Evolutionary conservation across 2,888 invertebrate genomes (phyloP).

Genomic region (Seira sanloemensis): DNA sequence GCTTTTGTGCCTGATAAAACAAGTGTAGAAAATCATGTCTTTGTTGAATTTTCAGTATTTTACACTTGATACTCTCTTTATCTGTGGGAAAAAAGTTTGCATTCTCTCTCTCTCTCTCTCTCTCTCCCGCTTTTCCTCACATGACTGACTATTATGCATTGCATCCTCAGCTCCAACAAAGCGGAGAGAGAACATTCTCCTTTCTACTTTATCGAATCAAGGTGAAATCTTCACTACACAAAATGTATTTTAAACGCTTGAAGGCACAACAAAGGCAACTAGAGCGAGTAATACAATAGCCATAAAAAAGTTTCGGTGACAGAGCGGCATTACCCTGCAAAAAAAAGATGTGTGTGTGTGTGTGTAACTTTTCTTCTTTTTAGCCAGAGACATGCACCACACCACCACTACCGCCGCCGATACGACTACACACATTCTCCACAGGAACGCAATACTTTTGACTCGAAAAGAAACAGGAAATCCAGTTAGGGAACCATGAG

Average conservation of each 20-base stretch:
- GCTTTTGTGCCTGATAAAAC: background rate
- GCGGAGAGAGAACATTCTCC: background rate
- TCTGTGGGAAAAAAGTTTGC: too few relatives aligned
- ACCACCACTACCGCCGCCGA: background rate
- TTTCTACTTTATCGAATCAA: background rate
- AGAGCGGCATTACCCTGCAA: background rate
- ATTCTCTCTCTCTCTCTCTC: too few relatives aligned
- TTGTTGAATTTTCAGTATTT: too few relatives aligned
- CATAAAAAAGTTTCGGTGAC: background rate
- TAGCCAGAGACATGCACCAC: too few relatives aligned
- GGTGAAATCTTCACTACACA: background rate
- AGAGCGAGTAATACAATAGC: background rate
- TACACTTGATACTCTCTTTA: too few relatives aligned
- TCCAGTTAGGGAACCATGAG: background rate
- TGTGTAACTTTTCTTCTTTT: background rate
- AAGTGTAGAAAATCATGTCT: background rate
- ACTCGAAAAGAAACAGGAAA: background rate
- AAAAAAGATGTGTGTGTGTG: too few relatives aligned
- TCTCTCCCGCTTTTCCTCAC: background rate
- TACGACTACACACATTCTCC: too few relatives aligned
- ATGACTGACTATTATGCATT: background rate
- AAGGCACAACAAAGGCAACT: background rate
- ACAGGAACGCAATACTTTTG: background rate
- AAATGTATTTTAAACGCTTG: background rate
- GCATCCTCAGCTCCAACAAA: background rate